A percentile compares a stretch with the other conserved stretches of the same genome.
Conservation (phyloP, 2,888 invertebrate species). For the Agriotes lineatus region DNA sequence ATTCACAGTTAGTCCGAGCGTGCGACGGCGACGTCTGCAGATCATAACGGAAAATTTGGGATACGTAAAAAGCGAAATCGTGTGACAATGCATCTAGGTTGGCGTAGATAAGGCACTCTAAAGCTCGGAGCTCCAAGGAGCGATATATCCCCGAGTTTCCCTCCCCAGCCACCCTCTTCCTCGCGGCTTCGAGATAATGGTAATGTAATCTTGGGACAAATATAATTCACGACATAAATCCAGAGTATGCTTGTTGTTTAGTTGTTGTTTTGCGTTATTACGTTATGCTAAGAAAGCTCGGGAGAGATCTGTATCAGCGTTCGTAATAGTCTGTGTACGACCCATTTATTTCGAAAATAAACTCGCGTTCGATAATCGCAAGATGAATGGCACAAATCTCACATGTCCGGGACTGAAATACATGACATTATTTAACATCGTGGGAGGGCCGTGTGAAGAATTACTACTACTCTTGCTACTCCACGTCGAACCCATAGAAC, state of each 20-base stretch:
- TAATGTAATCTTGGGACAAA: conserved; percentile 65
- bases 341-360: conserved; percentile 30
- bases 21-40: too few relatives aligned
- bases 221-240: conserved; percentile 64
- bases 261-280: conserved; percentile 61
- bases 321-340: conserved; percentile 38
- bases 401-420: conserved; percentile 30
- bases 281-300: conserved; percentile 55
- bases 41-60: conserved; percentile 7
- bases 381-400: conserved; percentile 35
- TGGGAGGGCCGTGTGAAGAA: conserved; percentile 29
- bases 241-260: conserved; percentile 60
- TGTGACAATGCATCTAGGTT: conserved; percentile 50
- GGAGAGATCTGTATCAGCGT: conserved; percentile 54
- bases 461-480: conserved; percentile 17
- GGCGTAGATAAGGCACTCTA: conserved; percentile 48
- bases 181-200: conserved; percentile 61
- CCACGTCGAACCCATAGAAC: conserved; percentile 10
- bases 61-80: conserved; percentile 47
- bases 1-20: neutral
- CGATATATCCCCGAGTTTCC: conserved; percentile 48
- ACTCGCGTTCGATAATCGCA: conserved; percentile 31
- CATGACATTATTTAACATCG: conserved; percentile 35
- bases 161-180: conserved; percentile 48
- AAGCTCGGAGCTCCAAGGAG: conserved; percentile 46